Evolutionary conservation across 2,797 vertebrate species (phyloP), one percentile per base, ranked within the genome.

Genomic region (Artibeus lituratus): DNA sequence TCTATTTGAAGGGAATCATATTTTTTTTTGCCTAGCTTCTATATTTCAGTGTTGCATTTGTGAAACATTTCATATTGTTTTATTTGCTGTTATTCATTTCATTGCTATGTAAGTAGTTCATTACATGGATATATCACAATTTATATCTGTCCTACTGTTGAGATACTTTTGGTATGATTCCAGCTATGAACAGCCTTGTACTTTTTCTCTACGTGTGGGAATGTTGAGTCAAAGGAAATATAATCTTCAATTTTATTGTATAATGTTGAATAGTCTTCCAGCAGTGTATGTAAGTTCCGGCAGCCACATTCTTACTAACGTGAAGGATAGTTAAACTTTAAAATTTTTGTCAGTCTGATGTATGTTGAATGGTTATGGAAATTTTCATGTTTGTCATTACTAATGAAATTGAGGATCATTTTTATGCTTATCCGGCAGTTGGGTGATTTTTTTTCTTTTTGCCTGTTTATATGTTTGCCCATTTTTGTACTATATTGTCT

Each of bases 341-440:
- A 73, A 76, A 29, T 51, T 85, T 82, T 24, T 57, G 2, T 88
- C 69, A 70, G 21, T 18, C 55, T 51, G n/a, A 57, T 47, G n/a
- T 16, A 39, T 87, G 70, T 32, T 11, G n/a, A 72, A 59, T 42
- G 19, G 22, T 78, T 88, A 37, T n/a, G 3, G 78, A 59, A 90
- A 88, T 88, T 88, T 94, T 6, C 37, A 35, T 82, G 18, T 59
- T 29, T 49, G 7, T 81, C 29, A 67, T 78, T 83, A 55, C 15
- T 91, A 67, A 35, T 95, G 73, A 94, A 82, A 84, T 35, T 77
- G 35, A 53, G 24, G 9, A 51, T 74, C 16, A 24, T 24, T 72
- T 67, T n/a, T 69, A 90, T 26, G 47, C 57, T 95, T 72, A 37
- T 92, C 87, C 85, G 15, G 42, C 72, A 85, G 76, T 92, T 84